Conservation (phyloP, 1,140 invertebrate species). For the Armadillidium nasatum region DNA sequence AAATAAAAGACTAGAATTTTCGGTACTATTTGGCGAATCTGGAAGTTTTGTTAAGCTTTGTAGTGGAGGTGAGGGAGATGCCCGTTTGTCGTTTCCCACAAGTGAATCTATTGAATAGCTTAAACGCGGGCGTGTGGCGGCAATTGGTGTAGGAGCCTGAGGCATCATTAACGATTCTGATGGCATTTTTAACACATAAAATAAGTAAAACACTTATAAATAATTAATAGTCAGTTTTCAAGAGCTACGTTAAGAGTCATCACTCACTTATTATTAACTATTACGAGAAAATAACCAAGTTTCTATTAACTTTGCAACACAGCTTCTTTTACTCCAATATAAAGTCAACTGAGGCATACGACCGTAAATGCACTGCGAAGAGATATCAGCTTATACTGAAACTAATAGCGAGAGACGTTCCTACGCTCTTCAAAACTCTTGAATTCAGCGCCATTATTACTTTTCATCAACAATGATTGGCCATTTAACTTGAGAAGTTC, state of each 20-base stretch:
- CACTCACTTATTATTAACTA: no score
- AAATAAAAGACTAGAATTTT: neutral
- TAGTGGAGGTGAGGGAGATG: neutral
- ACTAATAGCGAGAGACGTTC: neutral
- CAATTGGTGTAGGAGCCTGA: conserved; percentile 7
- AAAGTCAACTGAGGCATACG: no score
- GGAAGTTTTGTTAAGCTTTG: conserved; percentile 1
- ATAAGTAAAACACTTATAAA: neutral
- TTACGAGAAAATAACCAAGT: neutral
- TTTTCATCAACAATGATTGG: conserved; percentile 7
- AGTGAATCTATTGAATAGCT: conserved; percentile 5
- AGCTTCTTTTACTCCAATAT: neutral
- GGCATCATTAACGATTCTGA: conserved; percentile 13
- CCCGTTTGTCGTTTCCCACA: neutral
- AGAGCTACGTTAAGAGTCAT: no score
- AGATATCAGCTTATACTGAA: neutral
- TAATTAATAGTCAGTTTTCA: no score
- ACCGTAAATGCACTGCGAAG: neutral
- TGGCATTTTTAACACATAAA: neutral
- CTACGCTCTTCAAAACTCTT: neutral
- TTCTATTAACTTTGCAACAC: neutral
- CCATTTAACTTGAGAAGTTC: neutral
- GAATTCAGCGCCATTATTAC: conserved; percentile 1
- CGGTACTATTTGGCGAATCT: neutral
- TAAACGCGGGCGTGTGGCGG: neutral